These are phyloP conservation scores for Chrysopa pallens DNA, from an alignment of 1,140 invertebrate species.

Conservation along the genomic window DNA sequence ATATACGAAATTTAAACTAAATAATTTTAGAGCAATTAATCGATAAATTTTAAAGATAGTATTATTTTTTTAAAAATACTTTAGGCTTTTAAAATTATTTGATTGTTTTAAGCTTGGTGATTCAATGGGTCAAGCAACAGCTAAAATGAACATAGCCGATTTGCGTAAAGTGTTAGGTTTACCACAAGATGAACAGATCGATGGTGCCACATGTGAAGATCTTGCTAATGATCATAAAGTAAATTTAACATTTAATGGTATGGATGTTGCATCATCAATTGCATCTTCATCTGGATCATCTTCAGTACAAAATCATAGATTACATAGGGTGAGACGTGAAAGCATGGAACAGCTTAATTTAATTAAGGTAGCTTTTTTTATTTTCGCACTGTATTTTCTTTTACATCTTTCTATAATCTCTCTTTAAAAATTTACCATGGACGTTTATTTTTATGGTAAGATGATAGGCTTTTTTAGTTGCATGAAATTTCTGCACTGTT, in stretches of 20 bases:
- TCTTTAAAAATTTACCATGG: too few relatives aligned
- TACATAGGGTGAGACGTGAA: constrained; percentile 58
- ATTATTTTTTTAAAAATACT: background rate
- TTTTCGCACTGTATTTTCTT: background rate
- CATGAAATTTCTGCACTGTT: too few relatives aligned
- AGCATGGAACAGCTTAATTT: constrained; percentile 95
- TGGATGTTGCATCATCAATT: constrained; percentile 15
- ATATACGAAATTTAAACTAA: too few relatives aligned
- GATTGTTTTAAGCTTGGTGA: constrained; percentile 52
- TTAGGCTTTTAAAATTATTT: constrained; percentile 1
- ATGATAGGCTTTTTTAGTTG: too few relatives aligned
- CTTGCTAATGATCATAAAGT: background rate
- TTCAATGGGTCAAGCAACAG: constrained; percentile 75
- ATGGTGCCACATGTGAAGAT: constrained; percentile 7
- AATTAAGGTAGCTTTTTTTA: constrained; percentile 51
- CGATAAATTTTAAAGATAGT: too few relatives aligned
- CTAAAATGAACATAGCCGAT: constrained; percentile 83
- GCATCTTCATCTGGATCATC: constrained; percentile 18
- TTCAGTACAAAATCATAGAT: constrained; percentile 18
- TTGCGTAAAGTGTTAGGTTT: constrained; percentile 68
- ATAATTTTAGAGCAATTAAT: too few relatives aligned
- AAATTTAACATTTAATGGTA: constrained; percentile 11
- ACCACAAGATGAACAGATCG: constrained; percentile 24
- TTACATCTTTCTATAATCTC: too few relatives aligned
- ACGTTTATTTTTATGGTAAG: too few relatives aligned